Base-by-base conservation (phyloP, 2,888 invertebrate genomes). In the Eledona agricola region DNA sequence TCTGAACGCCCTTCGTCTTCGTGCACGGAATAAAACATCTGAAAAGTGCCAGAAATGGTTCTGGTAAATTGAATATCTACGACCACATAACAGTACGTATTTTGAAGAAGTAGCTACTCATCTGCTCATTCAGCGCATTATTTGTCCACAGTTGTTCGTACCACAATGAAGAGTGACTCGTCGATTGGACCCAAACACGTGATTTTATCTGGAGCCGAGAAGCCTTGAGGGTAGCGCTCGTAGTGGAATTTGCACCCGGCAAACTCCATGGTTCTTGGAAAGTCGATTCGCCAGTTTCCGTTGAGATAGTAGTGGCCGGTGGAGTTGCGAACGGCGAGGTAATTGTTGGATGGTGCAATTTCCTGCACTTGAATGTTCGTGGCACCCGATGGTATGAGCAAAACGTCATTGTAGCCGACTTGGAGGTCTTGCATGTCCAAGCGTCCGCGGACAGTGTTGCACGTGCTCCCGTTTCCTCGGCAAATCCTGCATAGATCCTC, bases 211-310 rank as follows among this genome's bases (percentile, higher is more conserved):
- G 93, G 91, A 0, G 93, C 89, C 0, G 87, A 83, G 69, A 90
- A 88, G 1, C 89, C 90, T 72, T 87, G 86, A 9, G 89, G 88
- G 62, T 85, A 86, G 57, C 95, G 81, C 63, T 92, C 89, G 73
- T 98, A 98, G 70, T 88, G 85, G 84, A 96, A 96, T 67, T 86
- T 84, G 2, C 88, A 85, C 5, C 94, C 93, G 0, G 90, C 91
- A 67, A 94, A 92, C 51, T 80, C 78, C 66, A 91, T 78, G 17
- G 85, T 85, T 40, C 89, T 83, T 0, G 95, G 93, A 72, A 93
- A 93, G 77, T 95, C 93, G 69, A 98, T 94, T 70, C 90, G 85
- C 88, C 93, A 96, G 73, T 95, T 89, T 1, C 97, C 97, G 76
- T 98, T 98, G 38, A 98, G 79, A 72, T 93, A 94, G 74, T 90